Base-by-base conservation (phyloP, 92 coral and sea anemone genomes). In the Parazoanthus atlanticus region DNA sequence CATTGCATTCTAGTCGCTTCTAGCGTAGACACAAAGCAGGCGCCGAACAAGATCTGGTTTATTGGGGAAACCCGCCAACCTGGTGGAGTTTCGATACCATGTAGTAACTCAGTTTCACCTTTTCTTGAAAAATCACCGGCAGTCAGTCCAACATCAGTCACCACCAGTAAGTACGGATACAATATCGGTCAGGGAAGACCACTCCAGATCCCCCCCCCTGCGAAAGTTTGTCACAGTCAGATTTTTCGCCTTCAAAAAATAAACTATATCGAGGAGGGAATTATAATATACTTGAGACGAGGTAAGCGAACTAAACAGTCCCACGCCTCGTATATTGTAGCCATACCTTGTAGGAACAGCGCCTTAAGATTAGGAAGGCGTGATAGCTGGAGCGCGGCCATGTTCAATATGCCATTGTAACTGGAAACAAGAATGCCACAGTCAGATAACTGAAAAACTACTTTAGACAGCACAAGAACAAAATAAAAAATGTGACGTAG, bases 361-460 rank as follows among this genome's bases (percentile, higher is more conserved):
- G 98, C 99, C 88, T 96, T 93, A 19, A 96, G 91, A 77, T 89
- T 95, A 28, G 98, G 96, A 15, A 96, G 90, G 34, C 99, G 88
- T 81, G 98, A 95, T 46, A 96, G 69, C 81, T 96, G 99, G 11
- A 96, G 90, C 19, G 92, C 84, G 21, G 93, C 91, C 89, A 96
- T 88, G 76, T 88, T 95, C 38, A 95, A 81, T 54, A 96, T 96
- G 31, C 98, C 95, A 76, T 96, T 96, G 89, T 95, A 96, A 31
- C 99, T 96, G 76, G 33, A 19, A 79, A 78, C 77, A 46, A 78
- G 29, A 82, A 73, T 3, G 47, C n/a, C 15, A 61, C 40, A 28
- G 29, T 36, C 81, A 84, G 61, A 56, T 7, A 38, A 71, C 46
- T 23, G 25, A 8, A 83, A 33, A 80, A 73, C 23, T 13, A 74